Conservation (phyloP, 1,140 invertebrate genomes). For the Brachionus paranguensis region DNA sequence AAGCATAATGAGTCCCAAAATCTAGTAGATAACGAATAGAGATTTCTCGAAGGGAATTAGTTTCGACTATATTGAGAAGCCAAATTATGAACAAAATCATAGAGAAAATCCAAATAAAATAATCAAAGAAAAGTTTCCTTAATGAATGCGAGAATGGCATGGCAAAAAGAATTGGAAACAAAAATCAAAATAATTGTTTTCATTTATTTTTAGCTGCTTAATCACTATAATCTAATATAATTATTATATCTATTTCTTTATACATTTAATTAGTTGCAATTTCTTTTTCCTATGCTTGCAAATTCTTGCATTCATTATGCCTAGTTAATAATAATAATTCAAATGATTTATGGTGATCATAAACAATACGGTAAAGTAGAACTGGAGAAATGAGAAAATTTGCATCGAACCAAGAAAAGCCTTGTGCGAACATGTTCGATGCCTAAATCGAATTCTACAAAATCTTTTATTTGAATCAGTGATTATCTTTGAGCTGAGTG, state of each 20-base stretch:
- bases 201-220: not conserved
- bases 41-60: not conserved
- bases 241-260: not conserved
- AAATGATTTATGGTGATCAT: not conserved
- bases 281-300: not conserved
- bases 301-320: not conserved
- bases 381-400: not conserved
- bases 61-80: not conserved
- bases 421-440: not conserved
- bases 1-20: not conserved
- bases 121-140: not conserved
- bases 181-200: not conserved
- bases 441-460: not conserved
- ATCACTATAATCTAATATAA: not conserved
- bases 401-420: not conserved
- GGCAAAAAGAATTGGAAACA: not conserved
- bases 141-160: not conserved
- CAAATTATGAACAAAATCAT: not conserved
- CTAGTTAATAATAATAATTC: not conserved
- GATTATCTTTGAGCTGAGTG: no score
- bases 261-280: not conserved
- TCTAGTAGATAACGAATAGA: not conserved
- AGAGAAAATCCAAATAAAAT: not conserved
- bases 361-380: not conserved
- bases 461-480: no score